Evolutionary conservation across 2,888 invertebrate species (phyloP), one percentile per base, ranked within the genome.

Genomic region (Ophion obscuratus): DNA sequence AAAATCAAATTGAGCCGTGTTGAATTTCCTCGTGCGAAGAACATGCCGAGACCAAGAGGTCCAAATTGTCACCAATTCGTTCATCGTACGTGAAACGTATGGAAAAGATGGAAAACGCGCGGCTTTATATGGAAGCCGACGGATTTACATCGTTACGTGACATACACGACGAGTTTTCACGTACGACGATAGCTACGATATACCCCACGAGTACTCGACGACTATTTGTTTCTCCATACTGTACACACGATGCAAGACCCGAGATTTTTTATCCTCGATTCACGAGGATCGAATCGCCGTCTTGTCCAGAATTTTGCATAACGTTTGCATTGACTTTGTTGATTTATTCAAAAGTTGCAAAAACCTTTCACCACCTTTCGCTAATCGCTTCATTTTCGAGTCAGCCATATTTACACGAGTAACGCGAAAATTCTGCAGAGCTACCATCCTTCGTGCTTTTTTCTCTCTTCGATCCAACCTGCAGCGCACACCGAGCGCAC

Each of bases 111-210:
- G 31, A 36, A 66, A 77, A 24, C 40, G 36, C 66, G 11, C 20
- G 4, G 53, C 14, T 53, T 17, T 77, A 40, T 40, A 20, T 59
- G 67, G 67, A 77, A 68, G 14, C 67, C 73, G 73, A 36, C 68
- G 77, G 68, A 84, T 84, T 78, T 78, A 67, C 68, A 77, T 81
- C 24, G 61, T 84, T 78, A 78, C 77, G 81, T 77, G 77, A 77
- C 61, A 24, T 76, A 36, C 61, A 24, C 44, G 11, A 73, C 61
- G 59, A 11, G 62, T 53, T 77, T 68, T 68, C 73, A 44, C 40
- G 64, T 36, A 44, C 76, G 73, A 36, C 61, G 74, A 53, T 11
- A 53, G 20, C 7, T n/a, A 24, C 70, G 68, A 68, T 31, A 67
- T 67, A 36, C 14, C 24, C n/a, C 24, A 61, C 61, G 27, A 31